These are phyloP conservation scores for Apis laboriosa DNA, from an alignment of 1,140 invertebrate genomes.

Conservation along the genomic window DNA sequence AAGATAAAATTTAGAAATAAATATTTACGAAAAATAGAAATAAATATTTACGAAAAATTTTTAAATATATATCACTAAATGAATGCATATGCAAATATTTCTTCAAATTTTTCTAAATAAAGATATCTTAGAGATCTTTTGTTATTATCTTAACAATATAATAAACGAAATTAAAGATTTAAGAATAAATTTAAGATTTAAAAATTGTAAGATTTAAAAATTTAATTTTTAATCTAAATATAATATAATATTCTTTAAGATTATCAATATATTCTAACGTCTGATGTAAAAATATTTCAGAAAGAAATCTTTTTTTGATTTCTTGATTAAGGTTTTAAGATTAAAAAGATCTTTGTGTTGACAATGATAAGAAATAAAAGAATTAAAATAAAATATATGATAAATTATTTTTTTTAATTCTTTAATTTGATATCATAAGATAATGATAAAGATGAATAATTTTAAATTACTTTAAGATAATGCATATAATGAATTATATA, in stretches of 20 bases:
- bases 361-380: constrained; percentile 15
- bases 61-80: not conserved
- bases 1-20: too few relatives aligned
- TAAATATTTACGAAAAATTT: not conserved
- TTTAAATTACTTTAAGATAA: not conserved
- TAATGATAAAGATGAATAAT: not conserved
- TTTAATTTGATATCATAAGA: not conserved
- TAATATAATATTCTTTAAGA: not conserved
- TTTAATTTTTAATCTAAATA: not conserved
- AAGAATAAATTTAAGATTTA: too few relatives aligned
- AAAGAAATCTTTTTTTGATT: constrained; percentile 14
- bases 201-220: too few relatives aligned
- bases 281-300: constrained; percentile 2
- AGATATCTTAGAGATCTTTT: not conserved
- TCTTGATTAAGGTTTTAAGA: constrained; percentile 33
- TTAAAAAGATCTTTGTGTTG: not conserved
- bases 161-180: not conserved
- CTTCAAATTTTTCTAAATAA: constrained; percentile 10
- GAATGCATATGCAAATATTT: constrained; percentile 24
- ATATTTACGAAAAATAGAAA: not conserved
- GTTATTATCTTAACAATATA: not conserved
- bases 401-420: not conserved
- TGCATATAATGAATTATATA: not conserved
- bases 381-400: constrained; percentile 6
- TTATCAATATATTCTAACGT: not conserved